Base-by-base conservation (phyloP, 1,140 invertebrate species). In the Diabrotica virgifera region DNA sequence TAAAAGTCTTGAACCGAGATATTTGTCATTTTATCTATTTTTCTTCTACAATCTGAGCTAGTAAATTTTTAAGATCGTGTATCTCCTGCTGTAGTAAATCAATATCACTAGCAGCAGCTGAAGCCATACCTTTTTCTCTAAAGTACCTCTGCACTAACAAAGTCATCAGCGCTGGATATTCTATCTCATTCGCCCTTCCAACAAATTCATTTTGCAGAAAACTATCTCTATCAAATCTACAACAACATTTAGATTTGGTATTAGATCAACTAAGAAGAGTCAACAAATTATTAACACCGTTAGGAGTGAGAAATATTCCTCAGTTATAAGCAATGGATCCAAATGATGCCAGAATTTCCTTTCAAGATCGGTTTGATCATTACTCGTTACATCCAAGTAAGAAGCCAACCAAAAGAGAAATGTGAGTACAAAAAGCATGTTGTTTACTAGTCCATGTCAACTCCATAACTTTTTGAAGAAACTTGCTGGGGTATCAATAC, bases 311-410 rank as follows among this genome's bases (percentile, higher is more conserved):
- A 90, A 91, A 24, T 89, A 81, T n/a, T 87, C 88, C 77, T 92
- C 90, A 7, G 86, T 85, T 6, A 92, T 82, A 12, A 91, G 78
- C 9, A 87, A 85, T 5, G 89, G 87, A 76, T 92, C 89, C 60
- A 85, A 82, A 59, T 84, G 81, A 69, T 88, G 81, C 90, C 90
- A 92, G 65, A 86, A 84, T 70, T 88, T 87, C 50, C 89, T 78
- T 69, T 86, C 82, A 66, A 85, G 68, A 62, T 83, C 77, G 72
- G 72, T 67, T 68, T 81, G 76, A 40, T 78, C 78, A 64, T 80
- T 80, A 35, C 76, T 68, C 36, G 72, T 63, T 0, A 80, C 76
- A 64, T 84, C 81, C 5, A 81, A 54, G 9, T 79, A 79, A 0
- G 84, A 80, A 9, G 76, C 75, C 8, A 81, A 57, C 84, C 84